phyloP scores from a whole-genome alignment of 2,113 vertebrate species.

The Gracilinanus agilis region DNA sequence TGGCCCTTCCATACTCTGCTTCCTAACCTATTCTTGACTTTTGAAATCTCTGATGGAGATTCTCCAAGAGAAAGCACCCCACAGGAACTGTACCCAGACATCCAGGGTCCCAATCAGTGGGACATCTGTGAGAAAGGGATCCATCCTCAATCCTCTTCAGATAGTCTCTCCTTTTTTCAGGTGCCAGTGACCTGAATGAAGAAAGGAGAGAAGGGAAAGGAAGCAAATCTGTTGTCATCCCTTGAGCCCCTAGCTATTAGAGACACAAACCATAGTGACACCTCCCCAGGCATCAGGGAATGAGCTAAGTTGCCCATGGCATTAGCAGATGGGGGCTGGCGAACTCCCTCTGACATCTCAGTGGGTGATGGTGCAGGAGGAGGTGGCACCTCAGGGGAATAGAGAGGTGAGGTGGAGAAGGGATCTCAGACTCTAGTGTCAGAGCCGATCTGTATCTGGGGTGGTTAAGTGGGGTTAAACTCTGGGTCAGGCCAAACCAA shows the following conservation, averaged over 20 bases:
- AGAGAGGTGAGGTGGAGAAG: neutral
- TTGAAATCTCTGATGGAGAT: neutral
- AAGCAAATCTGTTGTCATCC: neutral
- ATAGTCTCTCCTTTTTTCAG: neutral
- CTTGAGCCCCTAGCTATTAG: neutral
- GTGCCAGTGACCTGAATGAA: constrained; percentile 31
- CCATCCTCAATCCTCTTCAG: neutral
- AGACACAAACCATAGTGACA: neutral
- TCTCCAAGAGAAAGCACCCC: neutral
- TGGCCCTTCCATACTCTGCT: neutral
- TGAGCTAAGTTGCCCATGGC: constrained; percentile 26
- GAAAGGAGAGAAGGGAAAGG: neutral
- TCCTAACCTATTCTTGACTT: neutral
- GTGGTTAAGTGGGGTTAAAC: constrained; percentile 86
- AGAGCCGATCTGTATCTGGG: constrained; percentile 79
- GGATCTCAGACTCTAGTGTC: constrained; percentile 76
- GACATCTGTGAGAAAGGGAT: neutral
- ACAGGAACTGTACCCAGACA: neutral
- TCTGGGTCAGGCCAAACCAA: constrained; percentile 80
- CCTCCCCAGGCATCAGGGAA: neutral
- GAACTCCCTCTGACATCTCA: constrained; percentile 43
- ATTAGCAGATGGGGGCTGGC: constrained; percentile 45
- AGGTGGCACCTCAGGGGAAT: constrained; percentile 43
- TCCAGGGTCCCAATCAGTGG: neutral
- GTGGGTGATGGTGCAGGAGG: constrained; percentile 7